These are phyloP conservation scores for Ylistrum balloti DNA, from an alignment of 1,140 invertebrate genomes.

Conservation along the genomic window DNA sequence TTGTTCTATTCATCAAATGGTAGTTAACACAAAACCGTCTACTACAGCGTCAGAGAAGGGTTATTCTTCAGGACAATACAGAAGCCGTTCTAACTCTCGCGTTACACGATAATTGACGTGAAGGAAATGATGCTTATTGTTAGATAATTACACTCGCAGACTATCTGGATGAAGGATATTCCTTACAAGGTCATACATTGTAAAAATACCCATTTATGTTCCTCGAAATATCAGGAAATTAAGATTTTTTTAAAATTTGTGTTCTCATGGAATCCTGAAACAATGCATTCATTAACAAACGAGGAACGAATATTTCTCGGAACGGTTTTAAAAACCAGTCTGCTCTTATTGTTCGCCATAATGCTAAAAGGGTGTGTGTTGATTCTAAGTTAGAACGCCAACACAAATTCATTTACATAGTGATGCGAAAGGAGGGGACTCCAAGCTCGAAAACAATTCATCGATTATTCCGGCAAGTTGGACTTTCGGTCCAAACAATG, in stretches of 20 bases:
- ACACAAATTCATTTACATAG: not conserved
- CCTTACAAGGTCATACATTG: not conserved
- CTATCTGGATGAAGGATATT: not conserved
- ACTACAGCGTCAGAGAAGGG: not conserved
- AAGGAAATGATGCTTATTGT: not conserved
- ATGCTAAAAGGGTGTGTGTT: not conserved
- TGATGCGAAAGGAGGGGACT: not conserved
- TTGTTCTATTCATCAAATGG: not conserved
- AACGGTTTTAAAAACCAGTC: not conserved
- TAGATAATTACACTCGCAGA: not conserved
- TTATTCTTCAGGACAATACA: not conserved
- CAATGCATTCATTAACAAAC: not conserved
- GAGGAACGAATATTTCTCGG: not conserved
- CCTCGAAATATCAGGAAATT: not conserved
- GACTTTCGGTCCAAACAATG: not conserved
- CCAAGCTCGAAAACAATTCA: not conserved
- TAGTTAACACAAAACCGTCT: not conserved
- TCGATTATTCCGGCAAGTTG: not conserved
- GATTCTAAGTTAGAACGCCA: not conserved
- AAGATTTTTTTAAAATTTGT: not conserved
- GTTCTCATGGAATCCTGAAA: not conserved
- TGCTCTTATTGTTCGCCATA: not conserved
- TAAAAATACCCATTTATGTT: not conserved
- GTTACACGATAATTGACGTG: not conserved
- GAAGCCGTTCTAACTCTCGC: not conserved